Percentiles rank a stretch among this genome's conserved stretches.
Evolutionary conservation across 2,113 vertebrate genomes (phyloP).

Genomic region (Zeus faber): DNA sequence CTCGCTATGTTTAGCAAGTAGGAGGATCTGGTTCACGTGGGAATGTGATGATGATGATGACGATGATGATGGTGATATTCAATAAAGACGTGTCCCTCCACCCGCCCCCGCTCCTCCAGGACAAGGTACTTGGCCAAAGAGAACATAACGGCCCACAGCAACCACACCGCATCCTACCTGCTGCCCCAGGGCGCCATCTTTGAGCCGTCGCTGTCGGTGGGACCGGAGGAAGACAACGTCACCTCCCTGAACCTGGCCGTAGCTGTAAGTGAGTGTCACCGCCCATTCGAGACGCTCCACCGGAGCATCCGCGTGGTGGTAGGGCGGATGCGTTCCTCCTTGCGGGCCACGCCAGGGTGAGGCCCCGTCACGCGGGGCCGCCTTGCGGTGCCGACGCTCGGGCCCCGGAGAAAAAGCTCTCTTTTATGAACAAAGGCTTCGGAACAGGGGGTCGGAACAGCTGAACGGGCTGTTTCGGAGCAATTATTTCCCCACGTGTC

Average conservation of each 20-base stretch:
- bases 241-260: slow-evolving; percentile 86
- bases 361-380: too few relatives aligned
- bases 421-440: too few relatives aligned
- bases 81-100: background rate
- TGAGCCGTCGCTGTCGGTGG: slow-evolving; percentile 80
- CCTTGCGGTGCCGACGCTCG: too few relatives aligned
- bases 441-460: too few relatives aligned
- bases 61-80: background rate
- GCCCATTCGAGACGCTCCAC: background rate
- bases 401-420: too few relatives aligned
- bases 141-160: slow-evolving; percentile 69
- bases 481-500: too few relatives aligned
- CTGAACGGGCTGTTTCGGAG: too few relatives aligned
- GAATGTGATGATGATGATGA: background rate
- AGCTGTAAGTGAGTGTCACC: slow-evolving; percentile 77
- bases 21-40: too few relatives aligned
- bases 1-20: too few relatives aligned
- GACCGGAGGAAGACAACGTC: slow-evolving; percentile 81
- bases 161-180: slow-evolving; percentile 78
- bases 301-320: too few relatives aligned
- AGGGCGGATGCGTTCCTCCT: too few relatives aligned
- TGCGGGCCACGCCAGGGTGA: too few relatives aligned
- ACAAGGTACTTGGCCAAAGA: slow-evolving; percentile 83
- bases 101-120: slow-evolving; percentile 57
- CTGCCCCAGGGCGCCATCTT: slow-evolving; percentile 80